These are phyloP conservation scores for Hydractinia echinata DNA, from an alignment of 30 jellyfish, hydroid and myxozoan genomes.

Conservation along the genomic window DNA sequence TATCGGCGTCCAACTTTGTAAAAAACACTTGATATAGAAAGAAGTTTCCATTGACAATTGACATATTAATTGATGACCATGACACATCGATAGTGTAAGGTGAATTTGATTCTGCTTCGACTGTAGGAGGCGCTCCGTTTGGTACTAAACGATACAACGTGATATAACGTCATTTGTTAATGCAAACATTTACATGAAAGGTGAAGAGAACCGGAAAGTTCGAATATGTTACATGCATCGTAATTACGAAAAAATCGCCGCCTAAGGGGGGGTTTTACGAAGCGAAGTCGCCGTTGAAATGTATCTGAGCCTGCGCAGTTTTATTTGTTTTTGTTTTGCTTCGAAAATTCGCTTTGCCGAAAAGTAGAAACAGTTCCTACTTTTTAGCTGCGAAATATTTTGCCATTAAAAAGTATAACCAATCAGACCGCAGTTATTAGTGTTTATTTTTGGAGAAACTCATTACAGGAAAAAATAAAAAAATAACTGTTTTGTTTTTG, in stretches of 20 bases:
- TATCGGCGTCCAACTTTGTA: neutral
- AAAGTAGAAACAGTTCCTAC: too few relatives aligned
- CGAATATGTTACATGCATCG: neutral
- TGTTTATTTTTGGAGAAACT: too few relatives aligned
- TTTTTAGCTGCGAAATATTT: too few relatives aligned
- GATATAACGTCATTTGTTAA: neutral
- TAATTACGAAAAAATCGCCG: neutral
- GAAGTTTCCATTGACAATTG: constrained; percentile 1
- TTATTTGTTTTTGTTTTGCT: too few relatives aligned
- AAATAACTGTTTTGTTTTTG: too few relatives aligned
- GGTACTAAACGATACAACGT: neutral
- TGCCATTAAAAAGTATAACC: too few relatives aligned
- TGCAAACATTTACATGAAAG: neutral
- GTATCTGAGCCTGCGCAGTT: too few relatives aligned
- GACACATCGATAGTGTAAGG: neutral
- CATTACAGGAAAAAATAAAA: too few relatives aligned
- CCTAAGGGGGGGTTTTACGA: too few relatives aligned
- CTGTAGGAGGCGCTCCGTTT: neutral
- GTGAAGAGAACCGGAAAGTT: neutral
- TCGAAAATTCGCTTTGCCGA: too few relatives aligned
- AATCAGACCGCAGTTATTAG: too few relatives aligned
- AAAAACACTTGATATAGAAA: constrained; percentile 16
- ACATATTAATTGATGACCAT: neutral
- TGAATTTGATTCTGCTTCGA: neutral
- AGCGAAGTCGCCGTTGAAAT: too few relatives aligned